A percentile compares a stretch with the other conserved stretches of the same genome.
These are phyloP conservation scores for Hyalella azteca DNA, from an alignment of 2,888 invertebrate species.

Conservation along the genomic window DNA sequence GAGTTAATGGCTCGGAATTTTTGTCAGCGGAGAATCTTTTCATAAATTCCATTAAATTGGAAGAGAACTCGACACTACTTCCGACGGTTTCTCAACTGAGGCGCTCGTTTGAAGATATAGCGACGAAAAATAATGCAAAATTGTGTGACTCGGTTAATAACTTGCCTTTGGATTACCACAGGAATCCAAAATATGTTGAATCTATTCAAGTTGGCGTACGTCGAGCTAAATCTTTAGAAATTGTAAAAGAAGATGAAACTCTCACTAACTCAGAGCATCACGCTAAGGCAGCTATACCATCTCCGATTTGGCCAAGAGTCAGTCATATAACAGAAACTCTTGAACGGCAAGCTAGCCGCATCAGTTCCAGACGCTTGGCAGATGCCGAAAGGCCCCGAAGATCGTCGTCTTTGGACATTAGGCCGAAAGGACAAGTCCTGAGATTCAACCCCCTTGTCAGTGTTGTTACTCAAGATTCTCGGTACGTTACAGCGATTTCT, in stretches of 20 bases:
- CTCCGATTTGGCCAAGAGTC: slow-evolving; percentile 43
- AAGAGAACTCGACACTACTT: neutral
- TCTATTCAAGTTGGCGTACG: slow-evolving; percentile 40
- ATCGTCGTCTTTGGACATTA: neutral
- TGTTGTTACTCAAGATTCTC: slow-evolving; percentile 39
- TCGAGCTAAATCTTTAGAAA: slow-evolving; percentile 13
- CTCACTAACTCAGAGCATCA: neutral
- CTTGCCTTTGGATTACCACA: slow-evolving; percentile 33
- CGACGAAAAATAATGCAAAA: neutral
- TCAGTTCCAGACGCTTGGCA: neutral
- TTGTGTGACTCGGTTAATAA: neutral
- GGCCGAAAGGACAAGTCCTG: slow-evolving; percentile 17
- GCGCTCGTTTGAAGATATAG: slow-evolving; percentile 35
- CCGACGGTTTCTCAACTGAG: slow-evolving; percentile 17
- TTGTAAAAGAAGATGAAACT: neutral
- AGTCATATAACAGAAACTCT: slow-evolving; percentile 1
- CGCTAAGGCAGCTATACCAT: slow-evolving; percentile 38
- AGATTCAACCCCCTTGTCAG: slow-evolving; percentile 42
- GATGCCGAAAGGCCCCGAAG: neutral
- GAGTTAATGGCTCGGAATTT: no score
- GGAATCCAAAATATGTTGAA: slow-evolving; percentile 44
- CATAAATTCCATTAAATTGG: no score
- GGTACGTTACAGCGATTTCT: slow-evolving; percentile 40
- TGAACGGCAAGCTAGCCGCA: neutral
- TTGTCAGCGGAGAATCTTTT: no score